phyloP scores from a whole-genome alignment of 2,113 vertebrate genomes.

The Brienomyrus longianalis region DNA sequence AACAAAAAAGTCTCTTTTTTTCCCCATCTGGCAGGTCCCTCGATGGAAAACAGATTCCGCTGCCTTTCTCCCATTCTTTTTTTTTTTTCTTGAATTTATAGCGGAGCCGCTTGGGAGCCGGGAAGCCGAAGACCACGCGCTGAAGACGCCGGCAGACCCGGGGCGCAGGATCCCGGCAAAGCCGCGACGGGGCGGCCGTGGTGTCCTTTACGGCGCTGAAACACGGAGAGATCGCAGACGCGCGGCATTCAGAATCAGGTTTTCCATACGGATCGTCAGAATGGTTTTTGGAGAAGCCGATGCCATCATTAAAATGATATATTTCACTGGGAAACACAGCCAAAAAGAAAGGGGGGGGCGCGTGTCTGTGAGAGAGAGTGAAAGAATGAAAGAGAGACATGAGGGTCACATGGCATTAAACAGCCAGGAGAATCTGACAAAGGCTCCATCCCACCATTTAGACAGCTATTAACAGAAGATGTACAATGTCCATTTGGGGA shows the following conservation, averaged over 20 bases:
- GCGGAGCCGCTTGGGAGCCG: slow-evolving; percentile 13
- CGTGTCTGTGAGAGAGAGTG: background rate
- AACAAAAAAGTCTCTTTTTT: background rate
- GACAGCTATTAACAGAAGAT: background rate
- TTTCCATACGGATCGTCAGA: background rate
- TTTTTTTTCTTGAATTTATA: slow-evolving; percentile 25
- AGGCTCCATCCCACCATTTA: background rate
- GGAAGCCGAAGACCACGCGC: background rate
- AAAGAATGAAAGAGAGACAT: background rate
- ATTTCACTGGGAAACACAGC: background rate
- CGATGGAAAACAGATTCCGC: slow-evolving; percentile 25
- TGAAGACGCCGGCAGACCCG: background rate
- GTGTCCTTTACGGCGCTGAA: slow-evolving; percentile 13
- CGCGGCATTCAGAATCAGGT: slow-evolving; percentile 3
- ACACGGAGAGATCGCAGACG: slow-evolving; percentile 16
- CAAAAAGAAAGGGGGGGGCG: background rate
- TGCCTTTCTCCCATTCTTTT: slow-evolving; percentile 19
- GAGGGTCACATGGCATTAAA: background rate
- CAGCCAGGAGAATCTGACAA: background rate
- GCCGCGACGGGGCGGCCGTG: background rate
- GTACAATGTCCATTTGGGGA: background rate
- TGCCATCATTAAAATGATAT: background rate
- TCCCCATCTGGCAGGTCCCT: slow-evolving; percentile 7
- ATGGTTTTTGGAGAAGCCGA: background rate
- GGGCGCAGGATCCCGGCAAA: slow-evolving; percentile 9